Percentiles rank a stretch among this genome's conserved stretches.
These are phyloP conservation scores for Garra rufa DNA, from an alignment of 2,113 vertebrate genomes.

Conservation along the genomic window DNA sequence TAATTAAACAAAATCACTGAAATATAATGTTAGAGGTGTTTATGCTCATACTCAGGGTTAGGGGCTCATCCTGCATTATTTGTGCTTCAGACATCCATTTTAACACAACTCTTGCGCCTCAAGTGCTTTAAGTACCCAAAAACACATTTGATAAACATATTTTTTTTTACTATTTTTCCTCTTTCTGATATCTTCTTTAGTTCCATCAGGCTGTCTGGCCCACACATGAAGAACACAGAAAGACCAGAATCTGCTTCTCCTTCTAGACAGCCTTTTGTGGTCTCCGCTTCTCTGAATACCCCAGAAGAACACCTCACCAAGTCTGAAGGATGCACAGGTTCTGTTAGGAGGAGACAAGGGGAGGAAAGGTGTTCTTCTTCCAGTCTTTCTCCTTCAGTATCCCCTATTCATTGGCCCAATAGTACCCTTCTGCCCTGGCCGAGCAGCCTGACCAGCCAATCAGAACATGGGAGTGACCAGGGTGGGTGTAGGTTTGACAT, in stretches of 20 bases:
- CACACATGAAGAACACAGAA: conserved; percentile 24
- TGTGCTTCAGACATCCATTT: not conserved
- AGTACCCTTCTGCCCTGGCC: conserved; percentile 55
- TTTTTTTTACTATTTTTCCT: too few relatives aligned
- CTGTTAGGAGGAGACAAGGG: conserved; percentile 8
- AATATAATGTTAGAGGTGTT: not conserved
- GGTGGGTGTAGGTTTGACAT: conserved; percentile 63
- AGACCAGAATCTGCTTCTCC: conserved; percentile 34
- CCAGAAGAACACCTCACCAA: not conserved
- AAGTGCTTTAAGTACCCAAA: too few relatives aligned
- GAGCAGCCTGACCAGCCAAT: conserved; percentile 61
- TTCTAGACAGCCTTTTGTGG: conserved; percentile 17
- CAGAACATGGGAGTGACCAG: conserved; percentile 37
- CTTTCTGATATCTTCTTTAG: not conserved
- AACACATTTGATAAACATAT: too few relatives aligned
- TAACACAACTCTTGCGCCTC: too few relatives aligned
- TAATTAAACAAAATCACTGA: not conserved
- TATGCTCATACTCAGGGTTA: not conserved
- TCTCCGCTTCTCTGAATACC: not conserved
- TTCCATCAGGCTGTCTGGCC: conserved; percentile 43
- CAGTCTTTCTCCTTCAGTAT: conserved; percentile 50
- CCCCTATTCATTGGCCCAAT: conserved; percentile 59
- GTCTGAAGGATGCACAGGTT: conserved; percentile 31
- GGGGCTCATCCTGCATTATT: not conserved
- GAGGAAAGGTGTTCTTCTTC: conserved; percentile 18